Evolutionary conservation across 2,888 invertebrate genomes (phyloP).

Genomic region (Lasius fuliginosus): DNA sequence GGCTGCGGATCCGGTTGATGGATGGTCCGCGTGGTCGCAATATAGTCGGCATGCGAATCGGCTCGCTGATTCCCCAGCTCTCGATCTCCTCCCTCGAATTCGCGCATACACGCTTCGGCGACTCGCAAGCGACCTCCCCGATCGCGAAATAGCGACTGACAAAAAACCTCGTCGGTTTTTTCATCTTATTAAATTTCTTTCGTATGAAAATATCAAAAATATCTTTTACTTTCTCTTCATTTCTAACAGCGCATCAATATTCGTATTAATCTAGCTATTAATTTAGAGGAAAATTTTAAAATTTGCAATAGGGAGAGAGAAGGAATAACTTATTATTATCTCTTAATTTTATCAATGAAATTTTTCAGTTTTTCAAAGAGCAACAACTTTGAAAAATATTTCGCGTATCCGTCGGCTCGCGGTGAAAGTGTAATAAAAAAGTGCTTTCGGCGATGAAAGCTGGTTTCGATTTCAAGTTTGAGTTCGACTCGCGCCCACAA

Average conservation of each 20-base stretch:
- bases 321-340: background rate
- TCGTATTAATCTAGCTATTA: background rate
- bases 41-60: constrained; percentile 48
- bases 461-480: constrained; percentile 70
- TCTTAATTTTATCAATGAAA: background rate
- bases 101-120: constrained; percentile 9
- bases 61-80: constrained; percentile 5
- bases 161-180: constrained; percentile 22
- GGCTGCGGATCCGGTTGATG: constrained; percentile 73
- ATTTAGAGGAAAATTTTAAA: background rate
- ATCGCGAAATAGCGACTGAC: constrained; percentile 4
- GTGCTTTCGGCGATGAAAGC: constrained; percentile 30
- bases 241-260: background rate
- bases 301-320: background rate
- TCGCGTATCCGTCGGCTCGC: background rate
- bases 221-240: background rate
- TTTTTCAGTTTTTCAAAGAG: background rate
- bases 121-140: constrained; percentile 8
- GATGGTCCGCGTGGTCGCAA: constrained; percentile 61
- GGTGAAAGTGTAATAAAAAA: constrained; percentile 32
- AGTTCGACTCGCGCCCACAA: constrained; percentile 64
- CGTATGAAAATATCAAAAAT: background rate
- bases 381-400: background rate
- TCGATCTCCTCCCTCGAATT: constrained; percentile 30
- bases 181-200: background rate